phyloP scores from a whole-genome alignment of 2,888 invertebrate genomes.

The Norana najaformis region DNA sequence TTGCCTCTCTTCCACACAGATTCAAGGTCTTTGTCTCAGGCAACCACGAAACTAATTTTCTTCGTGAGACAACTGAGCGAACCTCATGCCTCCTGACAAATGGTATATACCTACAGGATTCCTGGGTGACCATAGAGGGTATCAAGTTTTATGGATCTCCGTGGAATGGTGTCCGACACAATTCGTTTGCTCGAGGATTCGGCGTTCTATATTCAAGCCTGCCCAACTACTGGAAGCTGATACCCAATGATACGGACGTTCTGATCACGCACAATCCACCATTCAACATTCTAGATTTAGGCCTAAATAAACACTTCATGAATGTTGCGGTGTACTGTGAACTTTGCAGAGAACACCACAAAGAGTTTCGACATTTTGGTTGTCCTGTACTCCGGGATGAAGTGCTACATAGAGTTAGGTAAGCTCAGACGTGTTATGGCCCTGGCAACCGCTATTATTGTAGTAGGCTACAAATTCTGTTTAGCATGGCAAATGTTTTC shows the following conservation, averaged over 20 bases:
- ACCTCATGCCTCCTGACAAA: conserved; percentile 46
- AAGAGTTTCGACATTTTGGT: conserved; percentile 47
- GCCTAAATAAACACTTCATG: conserved; percentile 38
- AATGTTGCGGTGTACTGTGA: conserved; percentile 24
- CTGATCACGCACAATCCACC: conserved; percentile 55
- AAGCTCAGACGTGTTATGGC: conserved; percentile 31
- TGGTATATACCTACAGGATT: conserved; percentile 52
- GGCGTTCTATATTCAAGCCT: conserved; percentile 42
- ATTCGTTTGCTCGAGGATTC: conserved; percentile 49
- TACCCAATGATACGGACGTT: conserved; percentile 51
- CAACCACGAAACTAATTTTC: conserved; percentile 53
- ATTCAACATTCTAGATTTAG: conserved; percentile 49
- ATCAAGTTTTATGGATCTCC: conserved; percentile 53
- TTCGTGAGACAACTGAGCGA: conserved; percentile 38
- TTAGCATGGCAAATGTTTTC: neutral
- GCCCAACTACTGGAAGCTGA: conserved; percentile 46
- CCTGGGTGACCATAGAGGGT: conserved; percentile 47
- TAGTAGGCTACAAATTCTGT: neutral
- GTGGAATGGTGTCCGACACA: conserved; percentile 49
- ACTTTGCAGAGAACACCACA: conserved; percentile 3
- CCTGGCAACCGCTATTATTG: neutral
- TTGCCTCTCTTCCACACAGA: conserved; percentile 50
- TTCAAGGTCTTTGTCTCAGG: conserved; percentile 55
- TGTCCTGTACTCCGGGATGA: conserved; percentile 45
- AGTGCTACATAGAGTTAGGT: conserved; percentile 49